These are phyloP conservation scores for Dasyornis broadbenti DNA, from an alignment of 2,113 vertebrate genomes.

Conservation along the genomic window DNA sequence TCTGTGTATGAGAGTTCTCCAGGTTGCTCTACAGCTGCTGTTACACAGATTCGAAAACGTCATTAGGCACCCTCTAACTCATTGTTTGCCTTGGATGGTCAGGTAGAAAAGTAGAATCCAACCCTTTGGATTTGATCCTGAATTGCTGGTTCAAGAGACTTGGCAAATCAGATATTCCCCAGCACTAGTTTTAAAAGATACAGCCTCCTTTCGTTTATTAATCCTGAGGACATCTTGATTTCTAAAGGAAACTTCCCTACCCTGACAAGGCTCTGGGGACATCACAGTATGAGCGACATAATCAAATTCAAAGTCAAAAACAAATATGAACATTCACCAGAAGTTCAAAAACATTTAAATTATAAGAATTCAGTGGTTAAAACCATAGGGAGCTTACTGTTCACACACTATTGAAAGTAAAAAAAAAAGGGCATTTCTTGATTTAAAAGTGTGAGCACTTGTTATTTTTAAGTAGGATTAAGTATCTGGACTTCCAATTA, in stretches of 20 bases:
- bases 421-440: slow-evolving; percentile 25
- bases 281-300: background rate
- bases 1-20: background rate
- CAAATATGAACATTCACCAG: background rate
- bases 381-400: slow-evolving; percentile 19
- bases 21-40: background rate
- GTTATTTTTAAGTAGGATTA: slow-evolving; percentile 59
- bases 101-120: background rate
- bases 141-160: background rate
- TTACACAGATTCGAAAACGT: background rate
- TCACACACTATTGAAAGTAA: background rate
- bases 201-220: background rate
- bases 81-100: background rate
- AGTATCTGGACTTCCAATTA: slow-evolving; percentile 45
- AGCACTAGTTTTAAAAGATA: background rate
- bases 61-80: fast-evolving
- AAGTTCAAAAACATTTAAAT: slow-evolving; percentile 44
- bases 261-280: background rate
- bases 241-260: background rate
- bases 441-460: slow-evolving; percentile 19
- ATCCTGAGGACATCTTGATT: background rate
- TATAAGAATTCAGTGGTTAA: background rate
- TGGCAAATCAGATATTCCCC: background rate
- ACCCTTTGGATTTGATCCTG: background rate
- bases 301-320: background rate